These are phyloP conservation scores for Pandemis heparana DNA, from an alignment of 2,888 invertebrate species.

Conservation along the genomic window DNA sequence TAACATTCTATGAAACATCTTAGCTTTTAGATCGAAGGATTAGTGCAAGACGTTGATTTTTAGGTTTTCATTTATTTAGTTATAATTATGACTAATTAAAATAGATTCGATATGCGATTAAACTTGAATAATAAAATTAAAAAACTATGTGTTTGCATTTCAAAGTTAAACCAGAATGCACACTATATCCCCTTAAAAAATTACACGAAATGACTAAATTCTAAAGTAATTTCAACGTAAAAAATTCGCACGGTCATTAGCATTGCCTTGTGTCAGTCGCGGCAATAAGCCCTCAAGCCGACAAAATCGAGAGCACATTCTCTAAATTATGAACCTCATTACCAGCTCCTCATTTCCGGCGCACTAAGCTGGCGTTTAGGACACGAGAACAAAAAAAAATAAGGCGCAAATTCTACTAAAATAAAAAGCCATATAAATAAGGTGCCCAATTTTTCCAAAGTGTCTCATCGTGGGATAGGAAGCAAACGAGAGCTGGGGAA, in stretches of 20 bases:
- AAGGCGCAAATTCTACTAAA: slow-evolving; percentile 30
- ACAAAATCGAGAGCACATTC: slow-evolving; percentile 27
- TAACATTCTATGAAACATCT: no score
- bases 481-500: slow-evolving; percentile 53
- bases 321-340: slow-evolving; percentile 35
- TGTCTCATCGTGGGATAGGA: slow-evolving; percentile 47
- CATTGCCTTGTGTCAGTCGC: not conserved
- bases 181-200: no score
- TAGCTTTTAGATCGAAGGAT: no score
- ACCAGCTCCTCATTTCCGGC: slow-evolving; percentile 38
- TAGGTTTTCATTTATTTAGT: no score
- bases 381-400: slow-evolving; percentile 25
- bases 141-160: no score
- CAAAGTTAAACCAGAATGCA: no score
- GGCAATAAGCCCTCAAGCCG: not conserved
- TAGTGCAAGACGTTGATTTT: no score
- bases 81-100: no score
- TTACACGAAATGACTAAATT: no score
- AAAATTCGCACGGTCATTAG: not conserved
- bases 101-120: no score
- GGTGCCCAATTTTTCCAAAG: slow-evolving; percentile 49
- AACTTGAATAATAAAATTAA: no score
- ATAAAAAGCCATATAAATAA: slow-evolving; percentile 46
- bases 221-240: not conserved
- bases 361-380: slow-evolving; percentile 36